phyloP scores from a whole-genome alignment of 2,888 invertebrate genomes.

The Stomorhina lunata region DNA sequence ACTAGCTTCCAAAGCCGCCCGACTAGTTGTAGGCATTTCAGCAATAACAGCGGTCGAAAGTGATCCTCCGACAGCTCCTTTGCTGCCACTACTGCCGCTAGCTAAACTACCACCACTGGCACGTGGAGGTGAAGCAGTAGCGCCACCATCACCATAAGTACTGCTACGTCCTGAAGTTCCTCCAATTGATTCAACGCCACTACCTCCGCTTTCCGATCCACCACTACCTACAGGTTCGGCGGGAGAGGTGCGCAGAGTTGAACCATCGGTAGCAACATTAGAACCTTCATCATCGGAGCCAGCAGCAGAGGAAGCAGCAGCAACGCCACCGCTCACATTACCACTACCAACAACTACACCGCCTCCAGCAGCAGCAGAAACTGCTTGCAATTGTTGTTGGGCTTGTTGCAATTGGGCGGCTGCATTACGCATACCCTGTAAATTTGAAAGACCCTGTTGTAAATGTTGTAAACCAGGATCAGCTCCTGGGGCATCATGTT shows the following conservation, averaged over 20 bases:
- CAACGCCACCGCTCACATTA: conserved; percentile 43
- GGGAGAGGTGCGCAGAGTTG: conserved; percentile 91
- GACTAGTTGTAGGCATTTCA: conserved; percentile 69
- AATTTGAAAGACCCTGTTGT: conserved; percentile 80
- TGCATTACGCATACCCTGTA: conserved; percentile 76
- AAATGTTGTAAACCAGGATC: conserved; percentile 82
- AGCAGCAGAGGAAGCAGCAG: conserved; percentile 84
- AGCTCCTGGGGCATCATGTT: conserved; percentile 83
- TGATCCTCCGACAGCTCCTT: conserved; percentile 67
- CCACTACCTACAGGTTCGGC: conserved; percentile 87
- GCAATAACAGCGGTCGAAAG: conserved; percentile 67
- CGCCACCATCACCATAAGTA: conserved; percentile 87
- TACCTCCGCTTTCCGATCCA: conserved; percentile 94
- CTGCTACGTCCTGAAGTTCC: conserved; percentile 97
- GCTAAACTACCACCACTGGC: conserved; percentile 60
- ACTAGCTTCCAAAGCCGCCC: conserved; percentile 66
- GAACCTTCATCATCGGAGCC: conserved; percentile 95
- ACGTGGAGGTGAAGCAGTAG: conserved; percentile 78
- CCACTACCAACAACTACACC: background rate
- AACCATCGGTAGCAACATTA: conserved; percentile 96
- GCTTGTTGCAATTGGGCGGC: conserved; percentile 80
- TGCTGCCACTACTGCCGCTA: conserved; percentile 66
- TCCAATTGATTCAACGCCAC: conserved; percentile 94
- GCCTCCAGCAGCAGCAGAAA: conserved; percentile 48
- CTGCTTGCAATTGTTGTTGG: conserved; percentile 76